A percentile compares a stretch with the other conserved stretches of the same genome.
Evolutionary conservation across 2,888 invertebrate species (phyloP).

Genomic region (Drosophila flavopinicola): DNA sequence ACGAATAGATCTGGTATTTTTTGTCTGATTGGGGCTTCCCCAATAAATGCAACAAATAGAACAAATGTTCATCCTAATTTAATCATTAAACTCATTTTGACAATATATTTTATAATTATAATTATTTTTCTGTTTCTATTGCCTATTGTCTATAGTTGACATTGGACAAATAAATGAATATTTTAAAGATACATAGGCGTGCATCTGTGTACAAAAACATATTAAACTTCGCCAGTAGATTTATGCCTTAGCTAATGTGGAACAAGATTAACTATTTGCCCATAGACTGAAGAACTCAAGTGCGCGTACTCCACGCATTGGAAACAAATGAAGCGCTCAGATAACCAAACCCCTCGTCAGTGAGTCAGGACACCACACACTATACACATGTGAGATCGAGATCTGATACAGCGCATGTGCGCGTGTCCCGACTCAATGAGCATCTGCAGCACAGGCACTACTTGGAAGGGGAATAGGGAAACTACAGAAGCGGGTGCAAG

Average conservation of each 20-base stretch:
- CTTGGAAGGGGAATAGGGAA: slow-evolving; percentile 23
- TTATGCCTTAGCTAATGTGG: slow-evolving; percentile 39
- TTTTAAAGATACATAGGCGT: not conserved
- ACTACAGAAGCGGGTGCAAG: slow-evolving; percentile 34
- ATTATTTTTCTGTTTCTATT: no score
- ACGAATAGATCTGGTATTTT: no score
- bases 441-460: slow-evolving; percentile 44
- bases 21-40: no score
- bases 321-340: slow-evolving; percentile 20
- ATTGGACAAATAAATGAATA: not conserved
- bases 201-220: not conserved
- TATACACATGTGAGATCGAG: slow-evolving; percentile 34
- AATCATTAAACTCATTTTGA: no score
- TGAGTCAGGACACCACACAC: slow-evolving; percentile 53
- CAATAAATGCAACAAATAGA: no score
- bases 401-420: slow-evolving; percentile 61
- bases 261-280: slow-evolving; percentile 46
- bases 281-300: slow-evolving; percentile 22
- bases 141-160: no score
- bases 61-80: no score
- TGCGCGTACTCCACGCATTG: slow-evolving; percentile 15
- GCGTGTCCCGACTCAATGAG: slow-evolving; percentile 63
- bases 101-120: no score
- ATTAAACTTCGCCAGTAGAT: slow-evolving; percentile 4
- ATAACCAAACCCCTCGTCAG: slow-evolving; percentile 16